Percentiles rank a stretch among this genome's conserved stretches.
phyloP scores from a whole-genome alignment of 2,113 vertebrate genomes.

The Sakesphorus luctuosus region DNA sequence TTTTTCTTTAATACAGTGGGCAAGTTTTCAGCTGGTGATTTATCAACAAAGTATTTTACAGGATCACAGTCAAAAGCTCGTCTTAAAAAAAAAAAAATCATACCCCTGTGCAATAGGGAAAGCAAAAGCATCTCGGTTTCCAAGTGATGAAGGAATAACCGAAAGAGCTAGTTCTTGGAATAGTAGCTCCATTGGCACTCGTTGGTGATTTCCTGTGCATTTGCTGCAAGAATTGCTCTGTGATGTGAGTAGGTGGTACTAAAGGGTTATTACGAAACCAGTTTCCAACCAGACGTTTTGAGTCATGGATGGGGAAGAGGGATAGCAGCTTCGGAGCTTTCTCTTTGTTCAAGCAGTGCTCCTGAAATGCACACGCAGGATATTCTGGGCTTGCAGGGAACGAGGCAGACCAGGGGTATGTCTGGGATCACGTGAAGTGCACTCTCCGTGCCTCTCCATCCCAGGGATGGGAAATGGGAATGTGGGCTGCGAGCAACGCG shows the following conservation, averaged over 20 bases:
- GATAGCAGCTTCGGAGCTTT: conserved; percentile 39
- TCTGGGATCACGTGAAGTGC: background rate
- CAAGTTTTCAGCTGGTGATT: conserved; percentile 76
- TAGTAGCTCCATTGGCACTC: conserved; percentile 53
- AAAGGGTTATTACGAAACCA: conserved; percentile 72
- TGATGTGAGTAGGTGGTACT: conserved; percentile 80
- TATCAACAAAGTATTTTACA: conserved; percentile 72
- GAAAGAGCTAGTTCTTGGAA: conserved; percentile 71
- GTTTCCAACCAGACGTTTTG: conserved; percentile 60
- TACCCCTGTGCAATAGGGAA: conserved; percentile 45
- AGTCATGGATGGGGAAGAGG: conserved; percentile 60
- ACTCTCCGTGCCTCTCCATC: background rate
- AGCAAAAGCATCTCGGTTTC: conserved; percentile 62
- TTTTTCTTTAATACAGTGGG: conserved; percentile 59
- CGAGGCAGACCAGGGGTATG: background rate
- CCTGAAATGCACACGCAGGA: background rate
- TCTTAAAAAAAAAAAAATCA: conserved; percentile 1
- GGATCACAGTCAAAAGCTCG: conserved; percentile 66
- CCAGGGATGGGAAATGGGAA: background rate
- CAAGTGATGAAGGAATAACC: conserved; percentile 40
- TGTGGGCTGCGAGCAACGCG: background rate
- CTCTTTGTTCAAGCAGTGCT: conserved; percentile 30
- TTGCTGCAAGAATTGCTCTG: conserved; percentile 40
- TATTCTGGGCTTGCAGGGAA: background rate
- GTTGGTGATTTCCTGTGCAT: conserved; percentile 71